Evolutionary conservation across 2,888 invertebrate species (phyloP).

Genomic region (Strigamia crassipes): DNA sequence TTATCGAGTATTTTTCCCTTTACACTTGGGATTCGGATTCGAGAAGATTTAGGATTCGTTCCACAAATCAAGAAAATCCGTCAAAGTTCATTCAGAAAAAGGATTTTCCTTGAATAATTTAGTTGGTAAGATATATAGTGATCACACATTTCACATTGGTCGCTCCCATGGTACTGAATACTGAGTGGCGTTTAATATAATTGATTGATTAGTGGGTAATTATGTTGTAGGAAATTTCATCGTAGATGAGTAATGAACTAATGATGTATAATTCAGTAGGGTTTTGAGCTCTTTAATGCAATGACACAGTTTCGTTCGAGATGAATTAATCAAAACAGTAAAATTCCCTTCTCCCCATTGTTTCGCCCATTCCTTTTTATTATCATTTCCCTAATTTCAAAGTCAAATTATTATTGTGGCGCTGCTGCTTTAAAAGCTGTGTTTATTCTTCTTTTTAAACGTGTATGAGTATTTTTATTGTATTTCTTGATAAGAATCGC

Average conservation of each 20-base stretch:
- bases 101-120: too few relatives aligned
- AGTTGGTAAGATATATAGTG: too few relatives aligned
- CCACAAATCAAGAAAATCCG: too few relatives aligned
- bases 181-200: neutral
- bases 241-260: neutral
- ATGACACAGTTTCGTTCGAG: neutral
- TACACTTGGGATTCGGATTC: too few relatives aligned
- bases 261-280: slow-evolving; percentile 15
- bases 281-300: neutral
- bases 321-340: neutral
- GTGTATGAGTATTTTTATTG: neutral
- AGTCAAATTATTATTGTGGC: too few relatives aligned
- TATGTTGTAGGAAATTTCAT: neutral
- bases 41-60: too few relatives aligned
- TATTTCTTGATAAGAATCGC: neutral
- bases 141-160: neutral
- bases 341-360: too few relatives aligned
- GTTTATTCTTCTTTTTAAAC: neutral
- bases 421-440: too few relatives aligned
- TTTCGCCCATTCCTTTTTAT: too few relatives aligned
- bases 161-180: neutral
- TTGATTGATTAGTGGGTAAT: slow-evolving; percentile 15
- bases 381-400: too few relatives aligned
- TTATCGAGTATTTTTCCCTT: too few relatives aligned
- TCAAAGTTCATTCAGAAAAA: too few relatives aligned